A percentile compares a stretch with the other conserved stretches of the same genome.
These are phyloP conservation scores for Leiothrix lutea DNA, from an alignment of 2,113 vertebrate genomes.

Conservation along the genomic window DNA sequence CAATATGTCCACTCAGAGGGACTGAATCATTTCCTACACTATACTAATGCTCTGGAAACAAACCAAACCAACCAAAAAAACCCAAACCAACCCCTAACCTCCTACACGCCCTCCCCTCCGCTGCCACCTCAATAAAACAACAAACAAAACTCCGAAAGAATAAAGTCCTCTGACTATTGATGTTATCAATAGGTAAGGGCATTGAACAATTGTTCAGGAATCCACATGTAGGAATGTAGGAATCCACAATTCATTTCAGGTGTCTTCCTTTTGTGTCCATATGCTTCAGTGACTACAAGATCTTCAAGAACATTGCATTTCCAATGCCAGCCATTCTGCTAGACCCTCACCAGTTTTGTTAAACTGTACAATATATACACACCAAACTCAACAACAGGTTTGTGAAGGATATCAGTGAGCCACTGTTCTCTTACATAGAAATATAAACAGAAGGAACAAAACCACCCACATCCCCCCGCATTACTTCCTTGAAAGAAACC, in stretches of 20 bases:
- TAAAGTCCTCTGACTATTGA: not conserved
- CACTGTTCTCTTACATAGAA: not conserved
- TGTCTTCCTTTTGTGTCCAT: not conserved
- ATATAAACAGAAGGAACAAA: not conserved
- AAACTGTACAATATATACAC: not conserved
- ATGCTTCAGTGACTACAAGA: not conserved
- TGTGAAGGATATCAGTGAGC: not conserved
- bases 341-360: not conserved
- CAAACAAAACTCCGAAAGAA: not conserved
- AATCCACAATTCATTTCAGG: not conserved
- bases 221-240: too few species aligned
- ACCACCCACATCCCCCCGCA: not conserved
- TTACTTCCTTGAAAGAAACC: not conserved
- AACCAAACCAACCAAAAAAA: not conserved
- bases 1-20: not conserved
- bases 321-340: rapidly evolving
- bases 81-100: not conserved
- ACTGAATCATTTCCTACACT: not conserved
- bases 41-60: not conserved
- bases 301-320: not conserved
- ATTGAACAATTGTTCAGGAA: not conserved
- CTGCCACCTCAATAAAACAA: not conserved
- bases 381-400: not conserved
- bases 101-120: too few species aligned
- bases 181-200: not conserved